Base-by-base conservation (phyloP, 2,113 vertebrate genomes). In the Muntiacus reevesi region DNA sequence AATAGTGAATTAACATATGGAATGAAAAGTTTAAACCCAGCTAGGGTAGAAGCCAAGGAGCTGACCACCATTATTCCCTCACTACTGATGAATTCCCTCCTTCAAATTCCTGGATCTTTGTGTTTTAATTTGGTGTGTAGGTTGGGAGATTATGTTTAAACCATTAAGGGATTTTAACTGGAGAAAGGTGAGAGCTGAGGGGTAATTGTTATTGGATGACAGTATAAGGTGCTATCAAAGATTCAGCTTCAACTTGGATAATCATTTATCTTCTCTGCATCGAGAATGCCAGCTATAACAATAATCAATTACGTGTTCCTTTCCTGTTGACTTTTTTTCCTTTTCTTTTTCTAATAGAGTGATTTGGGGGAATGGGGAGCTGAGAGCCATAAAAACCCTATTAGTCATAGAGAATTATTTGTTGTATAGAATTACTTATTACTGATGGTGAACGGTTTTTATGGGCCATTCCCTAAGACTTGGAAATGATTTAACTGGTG, bases 391-490 rank as follows among this genome's bases (percentile, higher is more conserved):
- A 85, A 92, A 97, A 94, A 85, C 36, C 47, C 67, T 54, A 52
- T 94, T 87, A 78, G 62, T 97, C 71, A 97, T 52, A 87, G 89
- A 95, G 86, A 96, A 96, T 94, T 59, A 94, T 86, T 93, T 93
- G 71, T 87, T 78, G 87, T 79, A 93, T 96, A 79, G 86, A 97
- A 87, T 97, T 97, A 71, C 92, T 87, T 95, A 87, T 87, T 96
- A 60, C 86, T 60, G 57, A 84, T 55, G 81, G 86, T 55, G 64
- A 86, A 79, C 47, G 5, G 27, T 67, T 97, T 96, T 93, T 52
- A 90, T 83, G 94, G 92, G 52, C 86, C 82, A 93, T 93, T 96
- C 78, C 84, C 62, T 36, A 47, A 60, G 55, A 78, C 43, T 95
- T 78, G 81, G n/a, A 79, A 87, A 83, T 90, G 89, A 90, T 95